These are phyloP conservation scores for Eristalinus aeneus DNA, from an alignment of 2,888 invertebrate genomes.

Conservation along the genomic window DNA sequence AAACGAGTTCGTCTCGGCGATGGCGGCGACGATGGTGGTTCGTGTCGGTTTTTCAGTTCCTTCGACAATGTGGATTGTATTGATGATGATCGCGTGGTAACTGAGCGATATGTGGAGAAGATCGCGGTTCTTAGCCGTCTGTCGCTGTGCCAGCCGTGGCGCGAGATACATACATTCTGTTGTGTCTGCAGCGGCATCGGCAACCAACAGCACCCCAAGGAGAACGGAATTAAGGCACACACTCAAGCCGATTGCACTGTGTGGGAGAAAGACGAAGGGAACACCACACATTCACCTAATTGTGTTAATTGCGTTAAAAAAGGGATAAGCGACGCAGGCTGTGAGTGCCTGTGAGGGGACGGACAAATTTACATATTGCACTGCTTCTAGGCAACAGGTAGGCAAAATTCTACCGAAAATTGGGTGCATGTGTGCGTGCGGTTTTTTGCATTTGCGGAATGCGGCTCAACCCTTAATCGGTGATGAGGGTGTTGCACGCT, in stretches of 20 bases:
- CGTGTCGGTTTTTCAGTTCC: conserved; percentile 37
- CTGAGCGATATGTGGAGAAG: conserved; percentile 22
- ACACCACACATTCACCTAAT: conserved; percentile 19
- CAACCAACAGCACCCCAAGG: conserved; percentile 59
- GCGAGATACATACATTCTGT: conserved; percentile 51
- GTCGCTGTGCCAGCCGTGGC: conserved; percentile 31
- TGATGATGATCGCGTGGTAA: conserved; percentile 41
- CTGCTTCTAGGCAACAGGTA: conserved; percentile 2
- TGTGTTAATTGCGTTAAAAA: conserved; percentile 58
- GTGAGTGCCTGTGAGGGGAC: not conserved
- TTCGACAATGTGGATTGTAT: conserved; percentile 62
- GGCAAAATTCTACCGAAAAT: not conserved
- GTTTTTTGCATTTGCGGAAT: not conserved
- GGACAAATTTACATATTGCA: conserved; percentile 26
- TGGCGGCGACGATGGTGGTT: not conserved
- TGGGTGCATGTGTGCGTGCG: not conserved
- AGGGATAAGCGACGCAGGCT: conserved; percentile 29
- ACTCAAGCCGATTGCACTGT: conserved; percentile 42
- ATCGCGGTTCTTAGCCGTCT: conserved; percentile 36
- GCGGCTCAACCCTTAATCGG: not conserved
- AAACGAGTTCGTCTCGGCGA: conserved; percentile 12
- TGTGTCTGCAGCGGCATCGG: conserved; percentile 11
- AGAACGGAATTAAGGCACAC: conserved; percentile 53
- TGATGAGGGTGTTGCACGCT: not conserved
- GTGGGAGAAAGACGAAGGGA: conserved; percentile 42